A percentile compares a stretch with the other conserved stretches of the same genome.
Conservation (phyloP, 2,888 invertebrate genomes). For the Tenodera sinensis region DNA sequence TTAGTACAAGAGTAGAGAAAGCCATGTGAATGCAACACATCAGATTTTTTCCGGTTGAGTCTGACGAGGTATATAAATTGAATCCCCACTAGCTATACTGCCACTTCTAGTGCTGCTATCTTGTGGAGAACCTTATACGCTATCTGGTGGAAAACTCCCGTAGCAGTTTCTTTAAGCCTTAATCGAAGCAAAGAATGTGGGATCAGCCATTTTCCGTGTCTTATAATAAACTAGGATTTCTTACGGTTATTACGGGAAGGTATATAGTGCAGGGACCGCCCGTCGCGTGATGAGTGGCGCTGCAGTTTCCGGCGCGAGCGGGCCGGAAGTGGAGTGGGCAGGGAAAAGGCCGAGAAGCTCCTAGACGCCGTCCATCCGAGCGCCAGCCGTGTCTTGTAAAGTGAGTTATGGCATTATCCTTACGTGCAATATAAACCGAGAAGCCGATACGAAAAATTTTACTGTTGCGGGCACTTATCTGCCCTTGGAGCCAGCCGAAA, state of each 20-base stretch:
- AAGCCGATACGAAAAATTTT: neutral
- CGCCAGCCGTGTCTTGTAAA: neutral
- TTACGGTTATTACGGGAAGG: conserved; percentile 4
- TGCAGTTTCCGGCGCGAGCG: conserved; percentile 2
- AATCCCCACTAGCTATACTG: neutral
- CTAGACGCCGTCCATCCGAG: neutral
- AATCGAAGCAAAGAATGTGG: neutral
- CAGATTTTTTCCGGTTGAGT: no score
- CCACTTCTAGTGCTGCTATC: neutral
- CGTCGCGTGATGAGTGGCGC: conserved; percentile 14
- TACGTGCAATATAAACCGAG: neutral
- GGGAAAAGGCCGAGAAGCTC: neutral
- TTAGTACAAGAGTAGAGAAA: no score
- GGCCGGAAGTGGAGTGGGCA: conserved; percentile 10
- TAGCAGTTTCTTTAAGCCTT: neutral
- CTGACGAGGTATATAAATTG: no score
- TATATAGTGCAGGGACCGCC: neutral
- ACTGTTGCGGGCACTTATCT: neutral
- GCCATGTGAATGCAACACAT: no score
- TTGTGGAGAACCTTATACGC: neutral
- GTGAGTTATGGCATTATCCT: conserved; percentile 3
- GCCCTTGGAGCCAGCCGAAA: no score
- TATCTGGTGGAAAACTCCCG: neutral
- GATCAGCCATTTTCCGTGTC: neutral
- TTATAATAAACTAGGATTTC: neutral